Conservation (phyloP, 2,113 vertebrate species). For the Rallus limicola region DNA sequence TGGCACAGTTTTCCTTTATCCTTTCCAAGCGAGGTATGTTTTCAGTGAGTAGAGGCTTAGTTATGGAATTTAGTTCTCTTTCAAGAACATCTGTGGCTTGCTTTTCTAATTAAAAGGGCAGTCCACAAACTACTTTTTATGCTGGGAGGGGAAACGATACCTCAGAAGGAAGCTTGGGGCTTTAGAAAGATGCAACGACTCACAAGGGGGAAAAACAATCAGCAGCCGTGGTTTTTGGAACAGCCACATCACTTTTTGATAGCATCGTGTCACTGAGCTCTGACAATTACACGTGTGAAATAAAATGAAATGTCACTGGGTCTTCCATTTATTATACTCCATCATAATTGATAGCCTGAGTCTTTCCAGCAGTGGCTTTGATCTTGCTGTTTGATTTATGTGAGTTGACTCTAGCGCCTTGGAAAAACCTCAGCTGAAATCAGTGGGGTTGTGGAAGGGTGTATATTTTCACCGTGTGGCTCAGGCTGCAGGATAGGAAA, state of each 20-base stretch:
- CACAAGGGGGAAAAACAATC: not conserved
- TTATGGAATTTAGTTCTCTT: conserved; percentile 23
- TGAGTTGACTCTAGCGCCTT: not conserved
- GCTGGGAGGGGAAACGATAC: not conserved
- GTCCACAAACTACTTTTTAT: not conserved
- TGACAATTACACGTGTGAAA: conserved; percentile 1
- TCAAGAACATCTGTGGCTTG: not conserved
- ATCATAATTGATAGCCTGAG: conserved; percentile 7
- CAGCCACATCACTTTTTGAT: not conserved
- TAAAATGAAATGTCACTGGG: conserved; percentile 45
- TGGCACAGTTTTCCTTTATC: not conserved
- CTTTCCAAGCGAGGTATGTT: not conserved
- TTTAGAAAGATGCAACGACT: not conserved
- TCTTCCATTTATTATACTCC: conserved; percentile 31
- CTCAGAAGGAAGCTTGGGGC: not conserved
- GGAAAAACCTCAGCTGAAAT: not conserved
- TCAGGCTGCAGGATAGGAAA: not conserved
- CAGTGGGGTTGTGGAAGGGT: not conserved
- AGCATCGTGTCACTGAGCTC: not conserved
- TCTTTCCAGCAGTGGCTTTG: conserved; percentile 11
- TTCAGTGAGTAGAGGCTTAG: conserved; percentile 7
- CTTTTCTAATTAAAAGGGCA: conserved; percentile 8
- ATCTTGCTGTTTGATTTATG: conserved; percentile 14
- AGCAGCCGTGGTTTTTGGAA: not conserved
- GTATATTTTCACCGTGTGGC: not conserved